Base-by-base conservation (phyloP, 1,140 invertebrate genomes). In the Ceratosolen solmsi region DNA sequence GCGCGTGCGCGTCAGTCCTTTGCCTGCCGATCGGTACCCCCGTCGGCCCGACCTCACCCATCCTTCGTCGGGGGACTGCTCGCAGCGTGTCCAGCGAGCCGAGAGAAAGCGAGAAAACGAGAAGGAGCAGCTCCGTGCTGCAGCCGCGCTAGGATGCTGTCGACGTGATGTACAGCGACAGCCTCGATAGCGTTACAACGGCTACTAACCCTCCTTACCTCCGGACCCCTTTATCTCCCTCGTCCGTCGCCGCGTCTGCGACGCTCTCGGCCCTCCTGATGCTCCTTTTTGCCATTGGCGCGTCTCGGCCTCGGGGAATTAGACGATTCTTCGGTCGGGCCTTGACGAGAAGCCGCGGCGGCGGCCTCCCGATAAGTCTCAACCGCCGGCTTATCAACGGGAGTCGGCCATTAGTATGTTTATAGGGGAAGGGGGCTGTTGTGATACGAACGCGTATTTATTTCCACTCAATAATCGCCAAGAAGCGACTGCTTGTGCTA, bases 131-230 rank as follows among this genome's bases (percentile, higher is more conserved):
- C 65, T 54, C 41, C 27, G 86, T 85, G 54, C 54, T 30, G 41
- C 58, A 88, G 85, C 86, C 87, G 88, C 54, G 87, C 87, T 91
- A 90, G 89, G 88, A 91, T 90, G 88, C 89, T 90, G 89, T 91
- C 90, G 88, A 89, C 87, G 90, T 92, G 91, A 92, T 92, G 91
- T 91, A 92, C 91, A 91, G 89, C 90, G 91, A 92, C 91, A 91
- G 90, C 85, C 87, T 89, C 89, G 91, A 92, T 92, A 92, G 90
- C 89, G 90, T 90, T 91, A 91, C 90, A 91, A 91, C 88, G 87
- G 91, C 91, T 92, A 92, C 91, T 91, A 91, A 89, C 89, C 90
- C 90, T 86, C 89, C 88, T 84, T 87, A 85, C 84, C 54, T 51
- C 41, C 65, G 17, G 60, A 58, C 33, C 49, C 17, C 49, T 27